phyloP scores from a whole-genome alignment of 2,113 vertebrate species.

The Prietella phreatophila region DNA sequence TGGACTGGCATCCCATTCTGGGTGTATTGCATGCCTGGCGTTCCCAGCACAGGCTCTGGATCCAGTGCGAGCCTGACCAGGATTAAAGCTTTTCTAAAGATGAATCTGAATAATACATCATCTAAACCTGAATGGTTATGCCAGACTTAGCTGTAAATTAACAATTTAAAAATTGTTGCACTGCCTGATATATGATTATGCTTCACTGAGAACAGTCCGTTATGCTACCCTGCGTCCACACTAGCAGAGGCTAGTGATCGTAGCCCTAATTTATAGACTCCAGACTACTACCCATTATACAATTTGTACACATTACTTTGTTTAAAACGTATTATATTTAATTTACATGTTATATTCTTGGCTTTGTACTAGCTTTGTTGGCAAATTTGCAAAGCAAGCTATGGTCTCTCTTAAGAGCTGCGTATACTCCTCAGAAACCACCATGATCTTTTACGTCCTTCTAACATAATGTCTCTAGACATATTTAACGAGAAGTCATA shows the following conservation, averaged over 20 bases:
- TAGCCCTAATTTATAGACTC: background rate
- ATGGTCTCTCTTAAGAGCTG: background rate
- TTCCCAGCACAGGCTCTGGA: background rate
- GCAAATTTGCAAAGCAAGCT: background rate
- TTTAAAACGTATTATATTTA: background rate
- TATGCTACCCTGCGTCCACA: background rate
- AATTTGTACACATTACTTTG: background rate
- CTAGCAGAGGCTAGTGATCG: background rate
- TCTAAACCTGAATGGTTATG: background rate
- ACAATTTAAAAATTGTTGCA: background rate
- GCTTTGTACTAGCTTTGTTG: background rate
- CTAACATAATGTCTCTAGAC: background rate
- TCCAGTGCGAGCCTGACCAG: background rate
- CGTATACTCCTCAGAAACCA: background rate
- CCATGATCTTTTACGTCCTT: background rate
- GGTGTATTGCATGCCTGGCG: background rate
- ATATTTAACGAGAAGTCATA: background rate
- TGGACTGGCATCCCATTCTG: background rate
- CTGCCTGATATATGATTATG: background rate
- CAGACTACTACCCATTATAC: background rate
- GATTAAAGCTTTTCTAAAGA: background rate
- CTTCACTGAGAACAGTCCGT: background rate
- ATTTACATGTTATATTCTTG: background rate
- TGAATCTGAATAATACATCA: background rate
- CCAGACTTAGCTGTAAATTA: background rate